These are phyloP conservation scores for Drosophila grimshawi DNA, from an alignment of 1,140 invertebrate species.

Conservation along the genomic window DNA sequence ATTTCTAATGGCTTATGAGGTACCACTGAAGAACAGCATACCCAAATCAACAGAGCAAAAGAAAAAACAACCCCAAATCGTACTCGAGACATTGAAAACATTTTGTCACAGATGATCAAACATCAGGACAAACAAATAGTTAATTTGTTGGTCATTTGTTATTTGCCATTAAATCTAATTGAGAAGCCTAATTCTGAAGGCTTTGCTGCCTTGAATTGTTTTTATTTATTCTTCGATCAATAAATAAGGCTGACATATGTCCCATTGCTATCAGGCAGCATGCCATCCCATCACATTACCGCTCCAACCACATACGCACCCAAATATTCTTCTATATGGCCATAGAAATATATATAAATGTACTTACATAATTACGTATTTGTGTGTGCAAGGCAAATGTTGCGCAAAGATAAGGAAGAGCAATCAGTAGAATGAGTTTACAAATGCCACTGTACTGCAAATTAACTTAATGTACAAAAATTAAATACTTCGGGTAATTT, in stretches of 20 bases:
- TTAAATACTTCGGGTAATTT: no score
- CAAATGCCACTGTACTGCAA: constrained; percentile 9
- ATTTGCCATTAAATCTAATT: constrained; percentile 77
- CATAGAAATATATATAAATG: constrained; percentile 1
- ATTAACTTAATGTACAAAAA: no score
- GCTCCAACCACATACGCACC: constrained; percentile 4
- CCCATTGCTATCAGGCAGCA: constrained; percentile 34
- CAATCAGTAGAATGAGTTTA: constrained; percentile 35
- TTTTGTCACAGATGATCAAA: constrained; percentile 81
- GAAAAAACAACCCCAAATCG: constrained; percentile 30
- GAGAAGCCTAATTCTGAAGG: constrained; percentile 41
- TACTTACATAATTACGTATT: neutral
- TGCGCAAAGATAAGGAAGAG: constrained; percentile 32
- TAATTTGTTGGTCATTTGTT: constrained; percentile 81
- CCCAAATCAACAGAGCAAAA: neutral
- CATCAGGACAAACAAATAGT: constrained; percentile 71
- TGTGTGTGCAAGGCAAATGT: constrained; percentile 8
- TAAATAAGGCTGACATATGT: constrained; percentile 71
- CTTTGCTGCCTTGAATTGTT: constrained; percentile 49
- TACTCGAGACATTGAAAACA: constrained; percentile 33
- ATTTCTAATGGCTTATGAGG: neutral
- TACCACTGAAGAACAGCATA: no score
- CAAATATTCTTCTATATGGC: neutral
- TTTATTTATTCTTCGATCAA: constrained; percentile 62
- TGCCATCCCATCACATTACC: constrained; percentile 7